Conservation (phyloP, 2,113 vertebrate genomes). For the Trematocara nigrifrons region DNA sequence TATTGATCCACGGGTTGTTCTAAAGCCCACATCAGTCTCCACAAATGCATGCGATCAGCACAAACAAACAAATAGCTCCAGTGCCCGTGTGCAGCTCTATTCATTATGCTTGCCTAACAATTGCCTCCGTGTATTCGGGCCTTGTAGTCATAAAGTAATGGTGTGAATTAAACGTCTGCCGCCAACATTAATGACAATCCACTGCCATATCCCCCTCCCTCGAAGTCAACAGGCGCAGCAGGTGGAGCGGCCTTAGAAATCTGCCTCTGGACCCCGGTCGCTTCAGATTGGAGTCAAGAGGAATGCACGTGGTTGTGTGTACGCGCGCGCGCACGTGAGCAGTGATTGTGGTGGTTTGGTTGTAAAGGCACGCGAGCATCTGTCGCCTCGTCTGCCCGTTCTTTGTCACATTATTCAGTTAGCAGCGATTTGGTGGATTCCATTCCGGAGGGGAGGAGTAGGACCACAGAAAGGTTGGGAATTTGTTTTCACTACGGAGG, state of each 20-base stretch:
- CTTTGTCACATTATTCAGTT: constrained; percentile 93
- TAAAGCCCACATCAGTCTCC: background rate
- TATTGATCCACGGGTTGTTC: constrained; percentile 14
- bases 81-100: background rate
- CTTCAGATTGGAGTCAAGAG: constrained; percentile 23
- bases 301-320: constrained; percentile 52
- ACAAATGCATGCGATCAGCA: constrained; percentile 11
- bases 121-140: background rate
- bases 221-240: constrained; percentile 80
- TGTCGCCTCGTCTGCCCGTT: constrained; percentile 81
- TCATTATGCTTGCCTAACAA: background rate
- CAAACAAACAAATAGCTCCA: background rate
- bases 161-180: constrained; percentile 76
- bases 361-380: constrained; percentile 99
- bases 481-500: constrained; percentile 45
- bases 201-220: background rate
- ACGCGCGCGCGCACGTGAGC: constrained; percentile 64
- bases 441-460: constrained; percentile 31
- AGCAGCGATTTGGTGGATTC: constrained; percentile 71
- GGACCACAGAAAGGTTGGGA: constrained; percentile 12
- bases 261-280: background rate
- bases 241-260: constrained; percentile 75
- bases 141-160: constrained; percentile 73
- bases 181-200: constrained; percentile 43
- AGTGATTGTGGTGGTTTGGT: constrained; percentile 71